Evolutionary conservation across 2,888 invertebrate genomes (phyloP), one percentile per base, ranked within the genome.

Genomic region (Lithosia quadra): DNA sequence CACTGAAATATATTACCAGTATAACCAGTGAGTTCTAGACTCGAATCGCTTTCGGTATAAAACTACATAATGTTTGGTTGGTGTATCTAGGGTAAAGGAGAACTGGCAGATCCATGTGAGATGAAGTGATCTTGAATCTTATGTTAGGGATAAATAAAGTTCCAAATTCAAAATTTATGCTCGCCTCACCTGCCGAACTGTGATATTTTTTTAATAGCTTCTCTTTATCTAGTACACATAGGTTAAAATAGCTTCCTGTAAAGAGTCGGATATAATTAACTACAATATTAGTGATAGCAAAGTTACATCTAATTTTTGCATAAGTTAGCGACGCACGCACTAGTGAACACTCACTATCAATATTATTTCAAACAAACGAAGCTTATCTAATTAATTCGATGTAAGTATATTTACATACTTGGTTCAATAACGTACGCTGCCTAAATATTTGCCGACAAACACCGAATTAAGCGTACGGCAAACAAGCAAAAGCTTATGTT

Each of bases 361-460:
- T 67, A 68, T 72, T 18, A 55, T 58, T 64, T 24, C 24, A 43
- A 33, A 65, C 62, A 34, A 34, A 65, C 62, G 36, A 34, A 65
- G 24, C 66, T 18, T 67, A 69, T 56, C 53, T 63, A 79, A 71
- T 68, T 74, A 74, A 72, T 68, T 34, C 71, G 62, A 61, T 36
- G 71, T 56, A 71, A 77, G 72, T 21, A 76, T 53, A 67, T 79
- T 75, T 67, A 60, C 79, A 62, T 58, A 56, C 56, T 61, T 58
- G 22, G 11, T 68, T 63, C 68, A 74, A 74, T 71, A 65, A 34
- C 57, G 72, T 69, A 69, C 59, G 58, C 58, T n/a, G 36, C 66
- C 55, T 69, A 63, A 79, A 77, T 79, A 63, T 78, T 79, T 72
- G 67, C 58, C 49, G 33, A 66, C 60, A 72, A 69, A 76, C 63